Conservation (phyloP, 2,888 invertebrate genomes). For the Athrips mouffetella region DNA sequence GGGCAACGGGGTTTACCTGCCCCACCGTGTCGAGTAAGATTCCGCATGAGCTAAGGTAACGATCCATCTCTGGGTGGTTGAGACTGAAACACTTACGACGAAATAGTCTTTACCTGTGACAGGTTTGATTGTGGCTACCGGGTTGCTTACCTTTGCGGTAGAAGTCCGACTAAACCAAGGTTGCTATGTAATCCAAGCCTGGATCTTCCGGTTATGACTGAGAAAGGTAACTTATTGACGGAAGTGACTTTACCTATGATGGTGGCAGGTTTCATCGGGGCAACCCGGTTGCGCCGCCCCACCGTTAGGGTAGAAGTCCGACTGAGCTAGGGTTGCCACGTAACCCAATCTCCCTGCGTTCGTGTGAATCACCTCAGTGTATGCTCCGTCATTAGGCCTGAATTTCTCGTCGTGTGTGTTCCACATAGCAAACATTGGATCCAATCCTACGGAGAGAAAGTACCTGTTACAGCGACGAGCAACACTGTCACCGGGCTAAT, state of each 20-base stretch:
- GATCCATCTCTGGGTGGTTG: too few species aligned
- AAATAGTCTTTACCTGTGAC: too few species aligned
- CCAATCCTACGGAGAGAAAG: conserved; percentile 17
- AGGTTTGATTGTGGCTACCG: background rate
- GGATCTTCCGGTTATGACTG: background rate
- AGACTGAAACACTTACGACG: too few species aligned
- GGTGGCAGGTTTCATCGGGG: conserved; percentile 24
- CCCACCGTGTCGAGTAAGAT: too few species aligned
- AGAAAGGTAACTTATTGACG: too few species aligned
- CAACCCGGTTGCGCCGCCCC: conserved; percentile 30
- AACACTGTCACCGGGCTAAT: too few species aligned
- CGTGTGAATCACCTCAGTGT: conserved; percentile 32
- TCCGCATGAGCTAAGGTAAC: too few species aligned
- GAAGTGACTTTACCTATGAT: background rate
- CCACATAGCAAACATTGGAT: conserved; percentile 20
- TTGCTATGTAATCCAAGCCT: background rate
- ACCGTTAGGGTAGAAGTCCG: conserved; percentile 32
- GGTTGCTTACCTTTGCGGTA: too few species aligned
- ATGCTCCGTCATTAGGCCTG: conserved; percentile 17
- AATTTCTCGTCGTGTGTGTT: conserved; percentile 18
- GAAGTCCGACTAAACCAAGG: background rate
- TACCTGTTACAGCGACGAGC: too few species aligned
- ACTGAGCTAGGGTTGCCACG: conserved; percentile 24
- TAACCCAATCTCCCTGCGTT: conserved; percentile 27
- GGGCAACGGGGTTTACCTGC: too few species aligned